These are phyloP conservation scores for Nestor notabilis DNA, from an alignment of 2,113 vertebrate species.

Conservation along the genomic window DNA sequence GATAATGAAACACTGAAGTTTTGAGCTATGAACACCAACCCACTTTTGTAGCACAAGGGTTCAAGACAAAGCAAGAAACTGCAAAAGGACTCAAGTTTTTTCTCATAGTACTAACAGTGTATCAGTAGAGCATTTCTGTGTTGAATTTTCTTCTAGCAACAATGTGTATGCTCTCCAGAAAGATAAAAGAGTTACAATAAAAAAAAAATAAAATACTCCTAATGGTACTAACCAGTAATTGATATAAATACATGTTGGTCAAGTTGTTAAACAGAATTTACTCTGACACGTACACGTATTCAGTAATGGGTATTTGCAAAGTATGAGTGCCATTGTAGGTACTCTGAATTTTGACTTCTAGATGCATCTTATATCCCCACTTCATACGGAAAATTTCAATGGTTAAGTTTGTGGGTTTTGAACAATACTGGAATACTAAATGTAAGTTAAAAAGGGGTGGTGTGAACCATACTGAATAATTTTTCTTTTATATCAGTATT, in stretches of 20 bases:
- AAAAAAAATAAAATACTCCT: neutral
- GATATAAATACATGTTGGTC: neutral
- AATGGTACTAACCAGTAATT: neutral
- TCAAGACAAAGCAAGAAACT: rapidly evolving
- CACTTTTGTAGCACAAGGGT: neutral
- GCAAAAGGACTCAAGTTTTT: neutral
- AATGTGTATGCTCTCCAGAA: neutral
- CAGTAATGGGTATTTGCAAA: neutral
- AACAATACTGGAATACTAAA: neutral
- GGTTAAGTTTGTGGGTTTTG: neutral
- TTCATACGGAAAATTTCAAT: neutral
- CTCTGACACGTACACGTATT: neutral
- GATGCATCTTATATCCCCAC: neutral
- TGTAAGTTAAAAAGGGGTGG: neutral
- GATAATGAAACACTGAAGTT: neutral
- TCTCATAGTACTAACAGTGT: neutral
- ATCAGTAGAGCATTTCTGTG: neutral
- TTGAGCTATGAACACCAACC: neutral
- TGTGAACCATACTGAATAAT: neutral
- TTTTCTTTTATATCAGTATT: neutral
- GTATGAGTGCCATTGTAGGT: neutral
- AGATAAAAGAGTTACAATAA: neutral
- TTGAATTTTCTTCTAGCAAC: neutral
- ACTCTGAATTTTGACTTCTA: neutral
- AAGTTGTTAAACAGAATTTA: neutral